Evolutionary conservation across 1,140 invertebrate species (phyloP).

Genomic region (Copidosoma floridanum): DNA sequence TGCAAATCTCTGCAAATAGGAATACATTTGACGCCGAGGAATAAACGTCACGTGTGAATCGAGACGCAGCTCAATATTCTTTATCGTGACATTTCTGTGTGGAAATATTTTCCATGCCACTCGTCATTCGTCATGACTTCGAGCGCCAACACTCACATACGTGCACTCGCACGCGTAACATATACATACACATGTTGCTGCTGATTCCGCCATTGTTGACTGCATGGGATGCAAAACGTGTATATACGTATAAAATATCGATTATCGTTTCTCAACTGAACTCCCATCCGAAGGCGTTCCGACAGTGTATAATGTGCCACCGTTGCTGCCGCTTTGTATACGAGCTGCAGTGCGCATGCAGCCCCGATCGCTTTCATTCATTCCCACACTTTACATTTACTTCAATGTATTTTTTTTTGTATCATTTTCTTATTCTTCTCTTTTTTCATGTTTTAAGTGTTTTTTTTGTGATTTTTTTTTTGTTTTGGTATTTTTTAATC

Average conservation of each 20-base stretch:
- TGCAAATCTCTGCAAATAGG: conserved; percentile 17
- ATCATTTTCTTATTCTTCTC: background rate
- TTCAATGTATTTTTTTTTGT: background rate
- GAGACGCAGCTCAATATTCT: conserved; percentile 9
- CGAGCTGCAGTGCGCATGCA: too few species aligned
- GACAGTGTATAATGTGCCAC: background rate
- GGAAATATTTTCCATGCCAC: conserved; percentile 18
- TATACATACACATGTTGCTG: too few species aligned
- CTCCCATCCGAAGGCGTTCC: conserved; percentile 7
- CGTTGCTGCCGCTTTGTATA: too few species aligned
- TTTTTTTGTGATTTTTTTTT: background rate
- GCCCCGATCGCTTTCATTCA: conserved; percentile 3
- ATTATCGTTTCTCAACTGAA: conserved; percentile 14
- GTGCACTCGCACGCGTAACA: background rate
- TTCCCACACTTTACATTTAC: conserved; percentile 1
- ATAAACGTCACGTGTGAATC: conserved; percentile 20
- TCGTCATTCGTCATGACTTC: conserved; percentile 2
- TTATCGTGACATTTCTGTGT: conserved; percentile 9
- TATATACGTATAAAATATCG: conserved; percentile 24
- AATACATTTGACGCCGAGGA: conserved; percentile 24
- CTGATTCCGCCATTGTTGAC: too few species aligned
- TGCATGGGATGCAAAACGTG: background rate
- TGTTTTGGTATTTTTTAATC: conserved; percentile 7
- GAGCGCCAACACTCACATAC: conserved; percentile 1
- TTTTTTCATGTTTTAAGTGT: background rate